A percentile compares a stretch with the other conserved stretches of the same genome.
Conservation (phyloP, 2,797 vertebrate species). For the Poecile montanus region DNA sequence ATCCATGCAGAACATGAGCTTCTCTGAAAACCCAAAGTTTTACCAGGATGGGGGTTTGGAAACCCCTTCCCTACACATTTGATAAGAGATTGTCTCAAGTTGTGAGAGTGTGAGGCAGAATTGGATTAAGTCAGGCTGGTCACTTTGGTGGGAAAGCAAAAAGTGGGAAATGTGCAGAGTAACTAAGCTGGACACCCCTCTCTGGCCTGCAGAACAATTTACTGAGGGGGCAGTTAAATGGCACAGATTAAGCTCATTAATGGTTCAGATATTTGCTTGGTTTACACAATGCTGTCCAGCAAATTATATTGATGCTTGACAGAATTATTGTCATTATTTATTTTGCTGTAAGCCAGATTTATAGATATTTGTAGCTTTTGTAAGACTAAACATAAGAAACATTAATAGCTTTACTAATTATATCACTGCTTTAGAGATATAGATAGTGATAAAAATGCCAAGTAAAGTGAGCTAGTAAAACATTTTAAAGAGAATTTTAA, state of each 20-base stretch:
- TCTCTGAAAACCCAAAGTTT: not conserved
- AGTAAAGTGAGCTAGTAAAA: constrained; percentile 76
- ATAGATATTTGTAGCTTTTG: constrained; percentile 70
- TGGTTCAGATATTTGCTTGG: constrained; percentile 53
- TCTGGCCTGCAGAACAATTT: constrained; percentile 35
- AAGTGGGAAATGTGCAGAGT: not conserved
- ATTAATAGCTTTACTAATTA: constrained; percentile 80
- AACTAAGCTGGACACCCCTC: not conserved
- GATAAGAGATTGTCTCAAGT: not conserved
- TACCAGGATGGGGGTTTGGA: no score
- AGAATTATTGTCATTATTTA: constrained; percentile 75
- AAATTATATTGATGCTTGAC: constrained; percentile 69
- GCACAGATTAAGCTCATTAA: constrained; percentile 64
- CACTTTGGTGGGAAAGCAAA: not conserved
- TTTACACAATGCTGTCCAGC: constrained; percentile 63
- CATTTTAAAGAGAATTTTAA: constrained; percentile 76
- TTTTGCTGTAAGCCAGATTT: constrained; percentile 75
- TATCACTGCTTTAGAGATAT: constrained; percentile 74
- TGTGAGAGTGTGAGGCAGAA: not conserved
- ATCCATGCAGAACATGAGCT: not conserved
- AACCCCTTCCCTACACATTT: accelerated
- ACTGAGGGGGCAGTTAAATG: constrained; percentile 30
- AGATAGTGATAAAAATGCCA: constrained; percentile 77
- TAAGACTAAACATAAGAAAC: constrained; percentile 75
- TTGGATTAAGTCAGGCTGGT: not conserved